A percentile compares a stretch with the other conserved stretches of the same genome.
These are phyloP conservation scores for Argentina silus DNA, from an alignment of 2,797 vertebrate species.

Conservation along the genomic window DNA sequence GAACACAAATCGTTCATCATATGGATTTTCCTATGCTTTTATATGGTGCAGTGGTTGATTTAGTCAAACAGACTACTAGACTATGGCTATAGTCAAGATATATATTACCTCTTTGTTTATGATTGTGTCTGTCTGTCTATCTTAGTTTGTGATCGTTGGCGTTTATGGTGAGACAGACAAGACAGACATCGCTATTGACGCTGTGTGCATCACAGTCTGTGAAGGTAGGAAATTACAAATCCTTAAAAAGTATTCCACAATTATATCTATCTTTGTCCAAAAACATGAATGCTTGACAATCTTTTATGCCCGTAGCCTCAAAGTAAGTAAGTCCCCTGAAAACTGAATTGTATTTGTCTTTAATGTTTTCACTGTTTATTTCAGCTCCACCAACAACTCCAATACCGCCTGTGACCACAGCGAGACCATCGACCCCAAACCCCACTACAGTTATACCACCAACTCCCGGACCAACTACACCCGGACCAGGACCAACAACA, in stretches of 20 bases:
- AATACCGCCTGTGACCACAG: conserved; percentile 22
- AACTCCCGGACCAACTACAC: not conserved
- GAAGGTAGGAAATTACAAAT: conserved; percentile 63
- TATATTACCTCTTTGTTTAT: conserved; percentile 4
- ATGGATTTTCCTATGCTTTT: no score
- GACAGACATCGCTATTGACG: conserved; percentile 84
- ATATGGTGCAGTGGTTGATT: not conserved
- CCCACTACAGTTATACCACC: not conserved
- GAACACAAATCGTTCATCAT: no score
- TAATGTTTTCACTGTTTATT: not conserved
- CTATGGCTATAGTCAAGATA: not conserved
- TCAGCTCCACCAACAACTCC: conserved; percentile 26
- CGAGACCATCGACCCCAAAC: conserved; percentile 14
- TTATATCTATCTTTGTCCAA: not conserved
- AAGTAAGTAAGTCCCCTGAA: not conserved
- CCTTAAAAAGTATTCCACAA: not conserved
- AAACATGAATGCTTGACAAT: not conserved
- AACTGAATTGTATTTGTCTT: not conserved
- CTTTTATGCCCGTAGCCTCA: not conserved
- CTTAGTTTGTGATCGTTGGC: conserved; percentile 82
- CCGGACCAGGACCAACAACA: conserved; percentile 17
- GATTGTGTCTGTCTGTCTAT: conserved; percentile 21
- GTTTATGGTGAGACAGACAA: conserved; percentile 69
- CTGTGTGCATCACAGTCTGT: conserved; percentile 76
- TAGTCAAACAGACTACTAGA: not conserved